These are phyloP conservation scores for Drosophila colorata DNA, from an alignment of 2,888 invertebrate genomes.

Conservation along the genomic window DNA sequence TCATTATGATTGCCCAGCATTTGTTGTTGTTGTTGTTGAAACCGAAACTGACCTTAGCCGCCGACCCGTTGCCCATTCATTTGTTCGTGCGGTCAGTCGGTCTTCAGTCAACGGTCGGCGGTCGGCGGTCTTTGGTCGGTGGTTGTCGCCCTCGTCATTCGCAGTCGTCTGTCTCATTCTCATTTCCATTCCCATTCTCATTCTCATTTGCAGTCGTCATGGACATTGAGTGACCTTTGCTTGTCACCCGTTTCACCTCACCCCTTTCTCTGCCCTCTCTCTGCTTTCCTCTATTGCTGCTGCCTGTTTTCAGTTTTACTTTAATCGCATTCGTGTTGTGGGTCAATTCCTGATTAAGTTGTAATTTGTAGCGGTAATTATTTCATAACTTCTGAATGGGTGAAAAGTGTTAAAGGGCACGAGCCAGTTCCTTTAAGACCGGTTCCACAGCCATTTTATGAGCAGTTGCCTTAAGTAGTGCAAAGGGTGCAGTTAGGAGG, in stretches of 20 bases:
- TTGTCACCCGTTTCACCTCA: conserved; percentile 51
- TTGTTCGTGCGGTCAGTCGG: conserved; percentile 70
- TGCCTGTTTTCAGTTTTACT: conserved; percentile 33
- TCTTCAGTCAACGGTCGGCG: conserved; percentile 39
- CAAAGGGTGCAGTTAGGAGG: neutral
- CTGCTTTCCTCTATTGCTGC: neutral
- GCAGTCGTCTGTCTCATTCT: conserved; percentile 17
- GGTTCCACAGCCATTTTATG: neutral
- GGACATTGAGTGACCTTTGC: conserved; percentile 77
- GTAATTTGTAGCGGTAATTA: conserved; percentile 73
- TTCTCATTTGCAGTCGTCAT: conserved; percentile 52
- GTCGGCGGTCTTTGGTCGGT: conserved; percentile 58
- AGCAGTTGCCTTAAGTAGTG: too few species aligned
- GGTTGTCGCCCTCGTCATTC: conserved; percentile 38
- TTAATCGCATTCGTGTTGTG: conserved; percentile 65
- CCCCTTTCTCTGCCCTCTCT: neutral
- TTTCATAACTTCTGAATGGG: conserved; percentile 47
- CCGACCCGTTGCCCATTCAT: conserved; percentile 58
- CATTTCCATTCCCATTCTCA: neutral
- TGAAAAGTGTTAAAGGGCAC: conserved; percentile 41
- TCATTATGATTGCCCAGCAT: conserved; percentile 25
- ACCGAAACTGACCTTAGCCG: conserved; percentile 74
- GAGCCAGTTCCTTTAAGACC: conserved; percentile 8
- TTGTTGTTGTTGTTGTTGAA: conserved; percentile 44
- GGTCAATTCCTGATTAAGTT: conserved; percentile 77